A percentile compares a stretch with the other conserved stretches of the same genome.
phyloP scores from a whole-genome alignment of 2,113 vertebrate species.

The Rana temporaria region DNA sequence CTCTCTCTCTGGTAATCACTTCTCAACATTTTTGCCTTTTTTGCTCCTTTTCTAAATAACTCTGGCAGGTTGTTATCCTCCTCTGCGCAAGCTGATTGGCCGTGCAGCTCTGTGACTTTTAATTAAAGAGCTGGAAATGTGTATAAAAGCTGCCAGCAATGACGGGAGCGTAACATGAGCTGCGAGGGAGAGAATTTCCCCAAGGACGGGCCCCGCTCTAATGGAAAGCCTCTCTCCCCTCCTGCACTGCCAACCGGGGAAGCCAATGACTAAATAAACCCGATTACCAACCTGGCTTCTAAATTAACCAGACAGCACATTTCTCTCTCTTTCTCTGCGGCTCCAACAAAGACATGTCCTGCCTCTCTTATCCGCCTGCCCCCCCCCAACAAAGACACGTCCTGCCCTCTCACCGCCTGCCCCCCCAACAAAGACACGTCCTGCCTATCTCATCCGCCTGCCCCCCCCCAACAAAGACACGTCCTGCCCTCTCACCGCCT shows the following conservation, averaged over 20 bases:
- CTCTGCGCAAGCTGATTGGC: constrained; percentile 50
- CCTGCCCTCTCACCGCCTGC: too few relatives aligned
- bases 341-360: not conserved
- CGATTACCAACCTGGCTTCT: constrained; percentile 31
- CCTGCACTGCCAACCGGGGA: constrained; percentile 50
- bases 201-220: constrained; percentile 49
- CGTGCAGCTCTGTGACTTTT: constrained; percentile 53
- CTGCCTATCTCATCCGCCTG: too few relatives aligned
- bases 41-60: constrained; percentile 29
- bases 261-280: constrained; percentile 53
- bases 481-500: too few relatives aligned
- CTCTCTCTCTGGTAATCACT: constrained; percentile 1
- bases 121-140: constrained; percentile 52
- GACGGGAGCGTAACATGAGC: constrained; percentile 42
- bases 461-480: too few relatives aligned
- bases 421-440: too few relatives aligned
- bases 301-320: constrained; percentile 49
- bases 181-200: constrained; percentile 53
- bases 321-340: constrained; percentile 38
- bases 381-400: too few relatives aligned
- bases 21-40: not conserved
- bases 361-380: too few relatives aligned
- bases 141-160: constrained; percentile 55
- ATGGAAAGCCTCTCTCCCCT: constrained; percentile 35
- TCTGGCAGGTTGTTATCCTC: constrained; percentile 53